Base-by-base conservation (phyloP, 2,113 vertebrate genomes). In the Thomomys bottae region DNA sequence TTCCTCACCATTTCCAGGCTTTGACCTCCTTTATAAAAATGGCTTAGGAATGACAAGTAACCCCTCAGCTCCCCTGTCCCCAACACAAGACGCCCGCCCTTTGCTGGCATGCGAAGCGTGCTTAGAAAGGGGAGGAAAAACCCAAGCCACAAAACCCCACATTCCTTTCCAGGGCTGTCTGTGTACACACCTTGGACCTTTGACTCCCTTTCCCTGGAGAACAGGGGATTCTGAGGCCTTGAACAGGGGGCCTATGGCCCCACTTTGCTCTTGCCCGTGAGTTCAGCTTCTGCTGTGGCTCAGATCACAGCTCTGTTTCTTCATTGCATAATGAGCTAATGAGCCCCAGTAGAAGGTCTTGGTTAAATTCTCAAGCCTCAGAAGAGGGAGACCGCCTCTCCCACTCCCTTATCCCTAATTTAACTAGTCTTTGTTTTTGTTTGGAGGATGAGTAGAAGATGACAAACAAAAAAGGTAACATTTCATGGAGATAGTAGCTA, bases 141-240 rank as follows among this genome's bases (percentile, higher is more conserved):
- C 78, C 79, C 68, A 76, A 86, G 72, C 92, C 93, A 88, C 95
- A 96, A 95, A 96, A 88, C 45, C 71, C 64, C n/a, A 66, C 96
- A 96, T 96, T 96, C 96, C 95, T 95, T 90, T 73, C 49, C 28
- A 91, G 90, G 90, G 92, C 88, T 87, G 94, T 90, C 15, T 96
- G 88, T 94, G 95, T 93, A 91, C 90, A 95, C 93, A 77, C 93
- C 93, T 95, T 64, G 77, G 92, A 92, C 94, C 94, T 95, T 84
- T 96, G 95, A 93, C 94, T 94, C 71, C 82, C 63, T 75, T 84
- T 95, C 81, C 70, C 49, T 85, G 38, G 59, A 59, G 68, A 92
- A 21, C 11, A 7, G 75, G 77, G 72, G 77, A 82, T 83, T 89
- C 79, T 0, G 0, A 94, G 64, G 59, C 89, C 83, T 84, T 9